Evolutionary conservation across 1,140 invertebrate genomes (phyloP), one percentile per base, ranked within the genome.

Genomic region (Temnothorax longispinosus): DNA sequence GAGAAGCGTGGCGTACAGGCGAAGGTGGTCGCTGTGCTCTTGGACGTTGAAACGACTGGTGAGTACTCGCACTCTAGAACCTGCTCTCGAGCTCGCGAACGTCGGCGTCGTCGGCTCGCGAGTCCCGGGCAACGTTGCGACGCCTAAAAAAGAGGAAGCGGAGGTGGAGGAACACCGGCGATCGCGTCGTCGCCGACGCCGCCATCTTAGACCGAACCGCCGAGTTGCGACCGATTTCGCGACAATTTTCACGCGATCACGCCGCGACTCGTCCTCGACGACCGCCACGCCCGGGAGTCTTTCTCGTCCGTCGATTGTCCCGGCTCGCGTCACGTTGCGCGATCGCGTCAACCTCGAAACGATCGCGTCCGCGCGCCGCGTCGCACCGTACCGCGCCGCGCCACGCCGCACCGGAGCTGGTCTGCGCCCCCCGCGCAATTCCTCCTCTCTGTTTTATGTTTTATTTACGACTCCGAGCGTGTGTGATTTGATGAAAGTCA

Each of bases 171-270:
- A 1, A n/a, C 41, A 54, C 76, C 76, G 76, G 76, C 27, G 27
- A 41, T 15, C 60, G 47, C 64, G 64, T 69, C 64, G 5, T 8
- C n/a, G 35, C 47, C 32, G 11, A 13, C 27, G 3, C 15, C 77
- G 77, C 77, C 77, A 81, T 81, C 27, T 81, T 81, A 15, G 10
- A 41, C 0, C 47, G 2, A 71, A 38, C 21, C n/a, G 7, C 18
- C 27, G 6, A 64, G 10, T 32, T 27, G n/a, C 41, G 18, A 7
- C 21, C n/a, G 35, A 27, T 69, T 5, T 41, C 6, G 18, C 35
- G 7, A 13, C 1, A 18, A 60, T 76, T 75, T n/a, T n/a, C 52
- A 10, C n/a, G n/a, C 64, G 4, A 38, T 67, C 11, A 1, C 35
- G 10, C 3, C 18, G 8, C 1, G 35, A 7, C n/a, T 44, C n/a